These are phyloP conservation scores for Falco concolor DNA, from an alignment of 2,797 vertebrate species.

Conservation along the genomic window DNA sequence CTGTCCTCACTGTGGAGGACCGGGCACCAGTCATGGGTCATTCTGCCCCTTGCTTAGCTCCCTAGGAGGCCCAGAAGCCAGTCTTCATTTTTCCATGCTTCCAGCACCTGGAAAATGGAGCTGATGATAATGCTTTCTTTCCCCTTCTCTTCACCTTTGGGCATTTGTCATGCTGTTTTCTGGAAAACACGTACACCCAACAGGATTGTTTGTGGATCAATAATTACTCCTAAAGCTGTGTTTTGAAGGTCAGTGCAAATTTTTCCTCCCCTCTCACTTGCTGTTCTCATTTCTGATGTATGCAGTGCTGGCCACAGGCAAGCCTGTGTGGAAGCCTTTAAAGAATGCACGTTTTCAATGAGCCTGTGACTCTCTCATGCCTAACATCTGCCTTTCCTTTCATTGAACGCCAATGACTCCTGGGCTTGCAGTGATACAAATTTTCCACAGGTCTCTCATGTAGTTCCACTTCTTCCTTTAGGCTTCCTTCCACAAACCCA, in stretches of 20 bases:
- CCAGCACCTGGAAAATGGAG: neutral
- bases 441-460: constrained; percentile 30
- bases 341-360: neutral
- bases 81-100: neutral
- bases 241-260: constrained; percentile 8
- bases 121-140: neutral
- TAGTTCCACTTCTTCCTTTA: constrained; percentile 9
- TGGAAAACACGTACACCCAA: neutral
- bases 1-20: neutral
- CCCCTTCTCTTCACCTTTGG: neutral
- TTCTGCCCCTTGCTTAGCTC: neutral
- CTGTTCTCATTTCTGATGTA: constrained; percentile 22
- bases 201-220: neutral
- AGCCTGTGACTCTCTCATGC: neutral
- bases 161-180: neutral
- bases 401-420: constrained; percentile 23
- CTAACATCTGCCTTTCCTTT: constrained; percentile 32
- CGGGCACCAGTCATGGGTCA: neutral
- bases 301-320: neutral
- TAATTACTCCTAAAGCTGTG: neutral
- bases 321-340: neutral
- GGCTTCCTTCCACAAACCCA: neutral
- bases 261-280: neutral
- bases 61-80: neutral
- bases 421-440: neutral